These are phyloP conservation scores for Isoperla grammatica DNA, from an alignment of 2,888 invertebrate species.

Conservation along the genomic window DNA sequence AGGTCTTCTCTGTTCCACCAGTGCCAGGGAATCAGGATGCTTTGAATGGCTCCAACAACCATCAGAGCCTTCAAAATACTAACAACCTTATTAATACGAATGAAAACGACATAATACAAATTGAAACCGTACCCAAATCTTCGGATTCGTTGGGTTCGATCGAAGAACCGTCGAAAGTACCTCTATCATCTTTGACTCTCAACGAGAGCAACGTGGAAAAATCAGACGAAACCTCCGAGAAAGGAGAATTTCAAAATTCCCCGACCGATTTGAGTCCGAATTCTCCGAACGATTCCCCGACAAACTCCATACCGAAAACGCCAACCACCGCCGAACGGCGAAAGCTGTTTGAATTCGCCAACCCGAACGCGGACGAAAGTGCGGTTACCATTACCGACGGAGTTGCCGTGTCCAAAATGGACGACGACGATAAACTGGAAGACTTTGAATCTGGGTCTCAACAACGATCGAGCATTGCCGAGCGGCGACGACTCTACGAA, in stretches of 20 bases:
- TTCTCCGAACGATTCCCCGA: too few relatives aligned
- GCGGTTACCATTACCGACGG: slow-evolving; percentile 22
- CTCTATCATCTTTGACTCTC: too few relatives aligned
- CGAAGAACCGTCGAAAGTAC: too few relatives aligned
- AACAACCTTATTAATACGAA: too few relatives aligned
- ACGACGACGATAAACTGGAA: slow-evolving; percentile 26
- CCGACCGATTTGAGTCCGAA: too few relatives aligned
- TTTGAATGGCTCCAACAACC: slow-evolving; percentile 19
- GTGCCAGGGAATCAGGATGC: slow-evolving; percentile 50
- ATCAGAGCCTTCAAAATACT: not conserved
- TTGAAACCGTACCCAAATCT: too few relatives aligned
- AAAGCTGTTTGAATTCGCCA: slow-evolving; percentile 56
- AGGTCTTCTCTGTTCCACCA: slow-evolving; percentile 73
- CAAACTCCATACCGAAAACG: slow-evolving; percentile 51
- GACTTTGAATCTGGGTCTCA: slow-evolving; percentile 29
- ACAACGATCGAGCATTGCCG: slow-evolving; percentile 59
- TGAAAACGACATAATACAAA: too few relatives aligned
- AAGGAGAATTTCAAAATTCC: too few relatives aligned
- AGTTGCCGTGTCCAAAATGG: slow-evolving; percentile 1
- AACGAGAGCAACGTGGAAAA: too few relatives aligned
- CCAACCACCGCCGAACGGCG: slow-evolving; percentile 75
- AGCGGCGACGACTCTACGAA: slow-evolving; percentile 70
- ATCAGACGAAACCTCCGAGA: too few relatives aligned
- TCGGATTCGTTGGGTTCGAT: too few relatives aligned
- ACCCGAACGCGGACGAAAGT: slow-evolving; percentile 17